Evolutionary conservation across 2,797 vertebrate genomes (phyloP), one percentile per base, ranked within the genome.

Genomic region (Pygocentrus nattereri): DNA sequence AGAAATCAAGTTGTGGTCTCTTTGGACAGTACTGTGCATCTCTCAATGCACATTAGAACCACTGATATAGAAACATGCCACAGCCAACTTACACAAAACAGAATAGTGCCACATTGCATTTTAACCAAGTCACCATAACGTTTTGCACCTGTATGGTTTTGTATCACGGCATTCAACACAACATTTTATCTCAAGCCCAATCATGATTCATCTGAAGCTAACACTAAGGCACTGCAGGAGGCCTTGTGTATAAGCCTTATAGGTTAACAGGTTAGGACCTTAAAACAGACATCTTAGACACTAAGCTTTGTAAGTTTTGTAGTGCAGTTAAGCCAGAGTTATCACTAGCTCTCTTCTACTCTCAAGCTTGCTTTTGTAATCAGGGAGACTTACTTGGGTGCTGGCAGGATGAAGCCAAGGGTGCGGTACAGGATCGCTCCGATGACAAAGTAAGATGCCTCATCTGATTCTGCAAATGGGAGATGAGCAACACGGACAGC

Each of bases 391-490:
- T 90, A 98, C 97, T 92, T 95, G 38, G 97, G 97, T 5, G 95
- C 93, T 0, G 98, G 98, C 88, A 99, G 92, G 91, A 99, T 98
- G 85, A 95, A 88, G 38, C 96, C 96, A 73, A 99, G 90, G 0
- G 98, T 99, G 85, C 97, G 95, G 89, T 97, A 99, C 85, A 99
- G 92, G 89, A 99, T 95, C 62, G 97, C 96, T 85, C 98, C 98
- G 1, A 99, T 98, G 88, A 99, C 97, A 0, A 98, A 99, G 90
- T 99, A 97, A 59, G 97, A 89, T 0, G 97, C 94, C 52, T 99
- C 97, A 4, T 98, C 97, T 0, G 94, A 90, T 85, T 99, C 97
- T 95, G 91, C 56, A 64, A 91, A 23, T 84, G 77, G n/a, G 49
- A 76, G 27, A 79, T 3, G 56, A n/a, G 58, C 41, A 65, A 56